phyloP scores from a whole-genome alignment of 2,797 vertebrate genomes.

The Petrocephalus schoutedeni region DNA sequence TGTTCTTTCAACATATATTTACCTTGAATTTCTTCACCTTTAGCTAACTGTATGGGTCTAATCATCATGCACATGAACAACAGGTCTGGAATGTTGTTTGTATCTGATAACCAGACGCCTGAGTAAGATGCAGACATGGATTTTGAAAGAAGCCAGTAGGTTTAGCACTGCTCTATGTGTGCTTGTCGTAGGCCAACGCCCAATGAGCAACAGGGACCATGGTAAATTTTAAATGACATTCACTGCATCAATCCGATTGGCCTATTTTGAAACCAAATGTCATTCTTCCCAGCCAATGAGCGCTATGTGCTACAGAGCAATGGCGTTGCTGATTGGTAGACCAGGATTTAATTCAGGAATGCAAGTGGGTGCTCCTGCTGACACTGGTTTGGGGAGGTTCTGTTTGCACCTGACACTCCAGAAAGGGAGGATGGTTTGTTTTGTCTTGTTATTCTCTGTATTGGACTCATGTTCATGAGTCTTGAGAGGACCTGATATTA shows the following conservation, averaged over 20 bases:
- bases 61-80: neutral
- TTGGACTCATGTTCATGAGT: neutral
- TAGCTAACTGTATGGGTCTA: neutral
- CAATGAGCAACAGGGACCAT: neutral
- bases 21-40: neutral
- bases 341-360: neutral
- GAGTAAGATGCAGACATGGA: neutral
- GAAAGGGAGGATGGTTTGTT: neutral
- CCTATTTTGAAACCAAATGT: neutral
- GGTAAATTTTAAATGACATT: neutral
- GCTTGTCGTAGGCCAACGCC: neutral
- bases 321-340: slow-evolving; percentile 29
- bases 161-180: neutral
- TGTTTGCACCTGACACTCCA: neutral
- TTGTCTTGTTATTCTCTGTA: neutral
- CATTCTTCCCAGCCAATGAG: neutral
- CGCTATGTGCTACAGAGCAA: neutral
- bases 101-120: neutral
- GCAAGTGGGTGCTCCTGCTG: neutral
- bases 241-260: neutral
- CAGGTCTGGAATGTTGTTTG: neutral
- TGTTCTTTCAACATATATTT: neutral
- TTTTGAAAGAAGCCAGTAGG: neutral
- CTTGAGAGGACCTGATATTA: neutral
- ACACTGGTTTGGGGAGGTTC: neutral